Percentiles rank a stretch among this genome's conserved stretches.
phyloP scores from a whole-genome alignment of 2,888 invertebrate species.

The Andricus quercusramuli region DNA sequence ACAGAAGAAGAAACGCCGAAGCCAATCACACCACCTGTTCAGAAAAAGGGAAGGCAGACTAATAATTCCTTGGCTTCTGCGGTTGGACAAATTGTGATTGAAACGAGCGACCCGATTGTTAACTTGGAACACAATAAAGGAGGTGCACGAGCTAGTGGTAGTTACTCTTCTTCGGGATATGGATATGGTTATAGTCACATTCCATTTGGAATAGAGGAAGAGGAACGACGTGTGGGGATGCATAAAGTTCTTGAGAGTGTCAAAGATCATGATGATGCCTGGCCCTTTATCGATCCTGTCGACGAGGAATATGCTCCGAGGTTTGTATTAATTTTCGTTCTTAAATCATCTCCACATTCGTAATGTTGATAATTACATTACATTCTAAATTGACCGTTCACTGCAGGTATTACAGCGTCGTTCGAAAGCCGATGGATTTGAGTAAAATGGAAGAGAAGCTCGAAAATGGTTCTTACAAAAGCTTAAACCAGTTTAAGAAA shows the following conservation, averaged over 20 bases:
- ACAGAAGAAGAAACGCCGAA: slow-evolving; percentile 67
- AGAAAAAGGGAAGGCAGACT: slow-evolving; percentile 86
- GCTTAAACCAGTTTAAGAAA: slow-evolving; percentile 89
- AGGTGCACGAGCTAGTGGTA: slow-evolving; percentile 63
- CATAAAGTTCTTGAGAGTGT: slow-evolving; percentile 94
- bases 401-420: slow-evolving; percentile 81
- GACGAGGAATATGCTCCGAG: slow-evolving; percentile 96
- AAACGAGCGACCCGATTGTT: slow-evolving; percentile 74
- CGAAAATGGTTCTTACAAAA: slow-evolving; percentile 89
- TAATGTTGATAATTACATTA: background rate
- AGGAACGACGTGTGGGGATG: slow-evolving; percentile 93
- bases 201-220: slow-evolving; percentile 81
- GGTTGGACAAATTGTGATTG: slow-evolving; percentile 91
- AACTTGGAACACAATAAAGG: slow-evolving; percentile 69
- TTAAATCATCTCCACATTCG: background rate
- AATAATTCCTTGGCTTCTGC: slow-evolving; percentile 92
- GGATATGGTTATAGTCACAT: slow-evolving; percentile 65
- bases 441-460: slow-evolving; percentile 92
- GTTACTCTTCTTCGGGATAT: slow-evolving; percentile 70
- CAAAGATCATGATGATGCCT: slow-evolving; percentile 93
- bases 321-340: slow-evolving; percentile 69
- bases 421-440: slow-evolving; percentile 91
- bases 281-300: slow-evolving; percentile 96
- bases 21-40: slow-evolving; percentile 65
- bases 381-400: background rate